Percentiles rank a stretch among this genome's conserved stretches.
Conservation (phyloP, 2,888 invertebrate species). For the Alviniconcha strummeri region DNA sequence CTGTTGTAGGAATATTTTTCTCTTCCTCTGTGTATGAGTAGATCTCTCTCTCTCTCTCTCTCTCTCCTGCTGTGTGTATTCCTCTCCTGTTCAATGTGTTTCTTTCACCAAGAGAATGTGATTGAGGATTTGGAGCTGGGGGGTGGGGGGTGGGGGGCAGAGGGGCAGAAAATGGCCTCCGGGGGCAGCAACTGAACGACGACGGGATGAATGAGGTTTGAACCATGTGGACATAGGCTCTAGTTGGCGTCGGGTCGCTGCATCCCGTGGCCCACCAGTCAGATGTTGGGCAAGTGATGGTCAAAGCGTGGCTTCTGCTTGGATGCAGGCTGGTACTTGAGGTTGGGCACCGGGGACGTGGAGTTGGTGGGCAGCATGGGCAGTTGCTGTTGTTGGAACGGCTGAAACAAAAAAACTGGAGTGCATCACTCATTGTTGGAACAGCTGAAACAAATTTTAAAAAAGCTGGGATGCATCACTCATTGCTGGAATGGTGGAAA, state of each 20-base stretch:
- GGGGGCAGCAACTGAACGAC: constrained; percentile 25
- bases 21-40: no score
- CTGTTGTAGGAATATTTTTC: no score
- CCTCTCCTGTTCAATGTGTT: no score
- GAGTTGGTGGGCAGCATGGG: constrained; percentile 43
- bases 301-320: constrained; percentile 40
- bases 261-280: constrained; percentile 70
- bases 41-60: not conserved
- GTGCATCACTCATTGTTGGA: not conserved
- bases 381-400: constrained; percentile 44
- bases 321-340: constrained; percentile 43
- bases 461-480: no score
- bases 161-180: constrained; percentile 20
- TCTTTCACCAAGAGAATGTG: no score
- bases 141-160: not conserved
- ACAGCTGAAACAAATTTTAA: not conserved
- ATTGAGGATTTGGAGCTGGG: not conserved
- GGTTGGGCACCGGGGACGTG: constrained; percentile 59
- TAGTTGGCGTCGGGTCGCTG: constrained; percentile 64
- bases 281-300: constrained; percentile 64
- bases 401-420: constrained; percentile 28
- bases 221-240: constrained; percentile 24
- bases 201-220: not conserved
- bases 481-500: no score
- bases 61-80: not conserved